A percentile compares a stretch with the other conserved stretches of the same genome.
phyloP scores from a whole-genome alignment of 1,140 invertebrate genomes.

The Harpegnathos saltator region DNA sequence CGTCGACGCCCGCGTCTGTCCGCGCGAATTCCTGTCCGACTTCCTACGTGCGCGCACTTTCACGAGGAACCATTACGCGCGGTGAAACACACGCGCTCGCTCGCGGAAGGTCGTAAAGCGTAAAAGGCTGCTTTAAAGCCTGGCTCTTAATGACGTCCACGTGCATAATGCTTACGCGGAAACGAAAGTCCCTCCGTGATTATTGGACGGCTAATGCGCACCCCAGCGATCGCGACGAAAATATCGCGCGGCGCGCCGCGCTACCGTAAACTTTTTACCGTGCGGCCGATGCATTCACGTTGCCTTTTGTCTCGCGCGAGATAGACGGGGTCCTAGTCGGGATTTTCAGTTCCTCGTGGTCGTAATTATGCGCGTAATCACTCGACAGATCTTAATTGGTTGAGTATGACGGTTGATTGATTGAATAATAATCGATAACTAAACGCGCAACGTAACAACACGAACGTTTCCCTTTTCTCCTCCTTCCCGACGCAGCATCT shows the following conservation, averaged over 20 bases:
- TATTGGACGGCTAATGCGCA: conserved; percentile 68
- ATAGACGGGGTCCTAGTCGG: too few species aligned
- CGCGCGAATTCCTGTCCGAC: conserved; percentile 47
- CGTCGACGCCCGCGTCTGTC: neutral
- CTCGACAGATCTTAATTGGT: too few species aligned
- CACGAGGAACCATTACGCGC: conserved; percentile 65
- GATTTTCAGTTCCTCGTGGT: too few species aligned
- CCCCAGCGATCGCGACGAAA: conserved; percentile 60
- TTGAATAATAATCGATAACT: too few species aligned
- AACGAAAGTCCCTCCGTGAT: conserved; percentile 68
- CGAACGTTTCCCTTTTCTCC: too few species aligned
- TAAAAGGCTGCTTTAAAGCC: conserved; percentile 79
- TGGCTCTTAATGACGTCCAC: conserved; percentile 74
- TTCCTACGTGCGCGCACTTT: conserved; percentile 55
- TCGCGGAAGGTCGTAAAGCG: conserved; percentile 75
- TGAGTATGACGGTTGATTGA: too few species aligned
- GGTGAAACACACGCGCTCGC: conserved; percentile 45
- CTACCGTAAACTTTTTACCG: conserved; percentile 11
- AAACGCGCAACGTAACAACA: too few species aligned
- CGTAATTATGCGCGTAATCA: too few species aligned
- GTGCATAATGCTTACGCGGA: conserved; percentile 77
- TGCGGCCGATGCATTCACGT: too few species aligned
- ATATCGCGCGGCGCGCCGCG: conserved; percentile 35
- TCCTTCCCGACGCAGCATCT: too few species aligned
- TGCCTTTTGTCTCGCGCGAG: neutral